These are phyloP conservation scores for Scyliorhinus canicula DNA, from an alignment of 2,797 vertebrate species.

Conservation along the genomic window DNA sequence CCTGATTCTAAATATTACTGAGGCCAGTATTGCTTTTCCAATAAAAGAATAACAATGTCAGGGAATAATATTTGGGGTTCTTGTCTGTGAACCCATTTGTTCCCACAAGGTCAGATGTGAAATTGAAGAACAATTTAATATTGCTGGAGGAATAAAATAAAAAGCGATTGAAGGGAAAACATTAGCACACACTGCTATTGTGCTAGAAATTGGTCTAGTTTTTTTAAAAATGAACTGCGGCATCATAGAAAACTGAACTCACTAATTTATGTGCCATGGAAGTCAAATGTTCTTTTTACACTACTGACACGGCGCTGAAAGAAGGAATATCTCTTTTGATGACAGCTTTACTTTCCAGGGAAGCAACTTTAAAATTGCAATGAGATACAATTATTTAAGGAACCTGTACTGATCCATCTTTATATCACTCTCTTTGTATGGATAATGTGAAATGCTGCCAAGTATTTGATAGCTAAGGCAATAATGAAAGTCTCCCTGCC, in stretches of 20 bases:
- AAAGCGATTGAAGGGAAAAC: background rate
- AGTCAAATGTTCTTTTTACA: background rate
- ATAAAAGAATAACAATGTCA: background rate
- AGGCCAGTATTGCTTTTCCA: background rate
- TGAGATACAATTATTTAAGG: background rate
- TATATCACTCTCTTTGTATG: background rate
- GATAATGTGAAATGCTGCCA: background rate
- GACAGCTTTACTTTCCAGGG: background rate
- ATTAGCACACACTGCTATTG: background rate
- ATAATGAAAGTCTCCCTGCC: background rate
- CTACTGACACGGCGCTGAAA: background rate
- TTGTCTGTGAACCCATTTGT: background rate
- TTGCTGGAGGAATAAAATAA: background rate
- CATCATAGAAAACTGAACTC: background rate
- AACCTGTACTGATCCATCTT: background rate
- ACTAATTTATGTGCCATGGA: background rate
- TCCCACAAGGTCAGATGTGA: background rate
- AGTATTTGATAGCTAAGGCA: background rate
- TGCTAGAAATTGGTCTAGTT: background rate
- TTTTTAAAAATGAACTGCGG: background rate
- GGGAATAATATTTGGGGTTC: background rate
- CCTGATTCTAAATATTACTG: slow-evolving; percentile 11
- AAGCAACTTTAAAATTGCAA: background rate
- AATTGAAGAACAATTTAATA: slow-evolving; percentile 32
- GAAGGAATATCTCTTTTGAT: background rate